Conservation (phyloP, 2,888 invertebrate genomes). For the Ectemnius cavifrons region DNA sequence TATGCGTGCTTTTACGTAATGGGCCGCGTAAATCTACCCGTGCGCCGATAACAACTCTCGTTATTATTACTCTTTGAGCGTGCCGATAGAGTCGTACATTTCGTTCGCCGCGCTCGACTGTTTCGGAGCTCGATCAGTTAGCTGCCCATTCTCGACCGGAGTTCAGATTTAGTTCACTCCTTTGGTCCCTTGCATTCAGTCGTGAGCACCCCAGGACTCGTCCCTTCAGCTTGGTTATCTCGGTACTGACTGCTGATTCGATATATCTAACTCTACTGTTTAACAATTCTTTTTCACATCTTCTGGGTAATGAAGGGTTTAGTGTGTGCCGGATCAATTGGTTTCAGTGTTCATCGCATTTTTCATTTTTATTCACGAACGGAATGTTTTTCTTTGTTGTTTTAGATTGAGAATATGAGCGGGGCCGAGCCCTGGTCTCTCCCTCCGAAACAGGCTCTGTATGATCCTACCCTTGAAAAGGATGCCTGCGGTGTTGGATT, state of each 20-base stretch:
- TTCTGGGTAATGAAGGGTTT: not conserved
- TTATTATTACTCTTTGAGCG: conserved; percentile 7
- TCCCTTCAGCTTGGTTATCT: no score
- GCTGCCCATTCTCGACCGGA: no score
- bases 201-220: no score
- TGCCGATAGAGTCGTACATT: not conserved
- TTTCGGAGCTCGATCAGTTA: no score
- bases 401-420: conserved; percentile 37
- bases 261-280: not conserved
- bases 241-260: no score
- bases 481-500: conserved; percentile 99
- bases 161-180: no score
- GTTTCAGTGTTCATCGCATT: not conserved
- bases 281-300: not conserved
- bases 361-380: not conserved
- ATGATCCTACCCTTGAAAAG: conserved; percentile 96
- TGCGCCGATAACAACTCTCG: not conserved
- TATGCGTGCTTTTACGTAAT: conserved; percentile 40
- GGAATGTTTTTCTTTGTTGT: not conserved
- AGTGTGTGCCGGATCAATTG: not conserved
- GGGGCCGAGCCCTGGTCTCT: conserved; percentile 86
- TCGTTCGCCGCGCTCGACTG: no score
- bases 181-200: no score
- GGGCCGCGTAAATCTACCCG: not conserved
- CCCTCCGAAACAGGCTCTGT: conserved; percentile 94